phyloP scores from a whole-genome alignment of 1,140 invertebrate genomes.

The Caenorhabditis remanei region DNA sequence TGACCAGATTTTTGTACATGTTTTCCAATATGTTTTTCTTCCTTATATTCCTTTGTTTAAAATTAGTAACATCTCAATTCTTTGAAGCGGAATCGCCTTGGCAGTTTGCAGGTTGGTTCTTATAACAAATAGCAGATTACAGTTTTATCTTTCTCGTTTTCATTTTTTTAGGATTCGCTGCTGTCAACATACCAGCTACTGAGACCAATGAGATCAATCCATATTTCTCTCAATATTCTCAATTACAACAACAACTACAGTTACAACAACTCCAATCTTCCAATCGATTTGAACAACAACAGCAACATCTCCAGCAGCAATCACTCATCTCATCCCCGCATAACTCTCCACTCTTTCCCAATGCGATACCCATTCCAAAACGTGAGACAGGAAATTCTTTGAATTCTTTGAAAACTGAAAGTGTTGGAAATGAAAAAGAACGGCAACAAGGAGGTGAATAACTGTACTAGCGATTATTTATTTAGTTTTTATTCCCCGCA shows the following conservation, averaged over 20 bases:
- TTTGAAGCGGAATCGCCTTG: background rate
- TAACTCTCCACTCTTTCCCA: background rate
- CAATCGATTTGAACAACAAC: background rate
- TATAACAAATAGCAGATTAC: background rate
- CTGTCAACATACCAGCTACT: background rate
- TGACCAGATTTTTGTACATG: background rate
- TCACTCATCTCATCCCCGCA: background rate
- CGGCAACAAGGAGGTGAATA: constrained; percentile 45
- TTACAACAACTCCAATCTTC: background rate
- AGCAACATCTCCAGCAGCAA: background rate
- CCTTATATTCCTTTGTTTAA: background rate
- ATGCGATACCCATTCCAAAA: constrained; percentile 17
- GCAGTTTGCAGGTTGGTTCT: constrained; percentile 34
- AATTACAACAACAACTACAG: constrained; percentile 1
- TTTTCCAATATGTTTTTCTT: background rate
- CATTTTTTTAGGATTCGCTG: constrained; percentile 4
- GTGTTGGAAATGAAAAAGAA: background rate
- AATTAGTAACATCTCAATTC: background rate
- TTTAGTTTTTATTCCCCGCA: background rate
- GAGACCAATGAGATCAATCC: background rate
- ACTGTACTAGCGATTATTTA: background rate
- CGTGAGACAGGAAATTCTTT: constrained; percentile 41
- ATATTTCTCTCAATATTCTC: background rate
- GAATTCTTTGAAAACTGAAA: constrained; percentile 27
- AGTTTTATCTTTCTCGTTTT: too few relatives aligned